Evolutionary conservation across 2,797 vertebrate genomes (phyloP).

Genomic region (Catostomus latipinnis): DNA sequence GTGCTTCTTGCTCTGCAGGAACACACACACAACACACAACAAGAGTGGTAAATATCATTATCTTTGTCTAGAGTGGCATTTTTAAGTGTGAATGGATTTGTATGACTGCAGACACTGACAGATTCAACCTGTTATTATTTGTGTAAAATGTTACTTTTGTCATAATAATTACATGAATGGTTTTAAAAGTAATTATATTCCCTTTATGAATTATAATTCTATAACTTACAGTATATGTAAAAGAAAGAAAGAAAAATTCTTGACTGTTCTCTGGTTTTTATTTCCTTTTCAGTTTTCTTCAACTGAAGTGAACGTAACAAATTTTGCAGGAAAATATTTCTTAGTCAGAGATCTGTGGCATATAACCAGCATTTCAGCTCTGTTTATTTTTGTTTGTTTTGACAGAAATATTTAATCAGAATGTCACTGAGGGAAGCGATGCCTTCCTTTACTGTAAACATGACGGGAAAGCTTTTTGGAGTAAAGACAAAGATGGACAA

Average conservation of each 20-base stretch:
- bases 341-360: neutral
- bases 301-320: neutral
- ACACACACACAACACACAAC: neutral
- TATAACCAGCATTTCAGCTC: neutral
- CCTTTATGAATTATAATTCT: too few relatives aligned
- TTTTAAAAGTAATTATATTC: too few relatives aligned
- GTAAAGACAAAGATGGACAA: neutral
- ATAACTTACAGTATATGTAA: too few relatives aligned
- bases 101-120: neutral
- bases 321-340: neutral
- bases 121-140: too few relatives aligned
- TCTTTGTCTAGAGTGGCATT: neutral
- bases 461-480: neutral
- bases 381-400: slow-evolving; percentile 7
- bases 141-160: too few relatives aligned
- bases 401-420: neutral
- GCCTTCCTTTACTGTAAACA: neutral
- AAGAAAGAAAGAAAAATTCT: too few relatives aligned
- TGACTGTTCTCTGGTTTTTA: neutral
- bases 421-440: fast-evolving
- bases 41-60: neutral
- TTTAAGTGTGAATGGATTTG: neutral
- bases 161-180: too few relatives aligned
- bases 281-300: neutral
- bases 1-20: neutral